A percentile compares a stretch with the other conserved stretches of the same genome.
phyloP scores from a whole-genome alignment of 1,140 invertebrate species.

The Drosophila tristis region DNA sequence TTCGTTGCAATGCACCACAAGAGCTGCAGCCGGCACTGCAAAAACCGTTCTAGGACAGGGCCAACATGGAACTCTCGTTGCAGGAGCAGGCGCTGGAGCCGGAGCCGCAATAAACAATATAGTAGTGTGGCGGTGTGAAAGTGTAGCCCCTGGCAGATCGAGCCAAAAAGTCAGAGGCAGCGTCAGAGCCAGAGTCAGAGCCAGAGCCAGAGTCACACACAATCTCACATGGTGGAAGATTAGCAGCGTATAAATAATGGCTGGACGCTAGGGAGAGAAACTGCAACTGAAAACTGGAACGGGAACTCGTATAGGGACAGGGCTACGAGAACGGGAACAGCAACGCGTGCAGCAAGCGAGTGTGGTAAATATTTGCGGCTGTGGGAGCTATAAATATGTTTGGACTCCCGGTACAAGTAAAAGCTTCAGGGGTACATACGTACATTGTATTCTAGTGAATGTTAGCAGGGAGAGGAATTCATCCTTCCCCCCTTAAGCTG shows the following conservation, averaged over 20 bases:
- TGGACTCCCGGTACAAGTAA: neutral
- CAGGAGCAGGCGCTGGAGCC: slow-evolving; percentile 15
- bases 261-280: slow-evolving; percentile 19
- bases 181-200: slow-evolving; percentile 9
- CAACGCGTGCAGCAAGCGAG: slow-evolving; percentile 6
- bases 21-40: slow-evolving; percentile 28
- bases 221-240: slow-evolving; percentile 61
- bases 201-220: slow-evolving; percentile 8
- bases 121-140: no score
- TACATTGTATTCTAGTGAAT: no score
- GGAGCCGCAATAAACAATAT: slow-evolving; percentile 37
- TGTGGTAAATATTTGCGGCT: slow-evolving; percentile 65
- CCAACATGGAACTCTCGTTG: slow-evolving; percentile 2
- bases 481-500: no score
- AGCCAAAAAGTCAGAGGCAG: slow-evolving; percentile 62
- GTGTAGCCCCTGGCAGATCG: slow-evolving; percentile 11
- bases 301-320: neutral
- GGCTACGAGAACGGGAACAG: neutral
- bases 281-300: neutral
- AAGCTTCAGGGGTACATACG: no score
- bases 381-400: slow-evolving; percentile 61
- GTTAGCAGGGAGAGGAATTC: no score
- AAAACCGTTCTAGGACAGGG: slow-evolving; percentile 48
- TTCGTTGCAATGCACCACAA: slow-evolving; percentile 54
- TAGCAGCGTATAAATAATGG: slow-evolving; percentile 68